phyloP scores from a whole-genome alignment of 2,888 invertebrate species.

The Sipha maydis region DNA sequence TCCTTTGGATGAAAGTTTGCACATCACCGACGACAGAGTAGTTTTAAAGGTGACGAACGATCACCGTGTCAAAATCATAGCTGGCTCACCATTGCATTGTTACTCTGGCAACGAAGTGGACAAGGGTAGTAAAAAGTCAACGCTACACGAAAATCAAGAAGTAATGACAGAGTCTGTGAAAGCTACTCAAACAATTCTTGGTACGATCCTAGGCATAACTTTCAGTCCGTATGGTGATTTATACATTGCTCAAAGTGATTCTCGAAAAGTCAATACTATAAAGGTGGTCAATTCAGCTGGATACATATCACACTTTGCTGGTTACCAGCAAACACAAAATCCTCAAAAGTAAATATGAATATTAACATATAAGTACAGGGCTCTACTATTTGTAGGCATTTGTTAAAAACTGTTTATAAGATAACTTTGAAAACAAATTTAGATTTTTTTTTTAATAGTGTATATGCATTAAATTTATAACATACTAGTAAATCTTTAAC shows the following conservation, averaged over 20 bases:
- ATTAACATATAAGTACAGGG: background rate
- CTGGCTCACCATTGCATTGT: conserved; percentile 94
- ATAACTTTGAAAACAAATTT: too few relatives aligned
- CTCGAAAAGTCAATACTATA: conserved; percentile 83
- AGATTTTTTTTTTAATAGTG: too few relatives aligned
- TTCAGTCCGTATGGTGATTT: conserved; percentile 92
- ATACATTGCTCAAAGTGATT: conserved; percentile 93
- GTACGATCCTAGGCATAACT: conserved; percentile 87
- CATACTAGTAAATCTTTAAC: too few relatives aligned
- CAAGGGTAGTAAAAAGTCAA: conserved; percentile 61
- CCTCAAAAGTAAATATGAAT: conserved; percentile 64
- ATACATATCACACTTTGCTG: conserved; percentile 90
- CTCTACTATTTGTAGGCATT: background rate
- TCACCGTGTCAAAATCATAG: conserved; percentile 90
- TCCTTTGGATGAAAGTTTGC: conserved; percentile 91
- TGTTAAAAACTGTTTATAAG: conserved; percentile 25
- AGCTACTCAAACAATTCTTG: conserved; percentile 74
- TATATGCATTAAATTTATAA: too few relatives aligned
- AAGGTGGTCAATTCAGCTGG: conserved; percentile 89
- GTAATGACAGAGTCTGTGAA: conserved; percentile 65
- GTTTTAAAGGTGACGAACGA: conserved; percentile 91
- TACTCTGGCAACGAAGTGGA: conserved; percentile 70
- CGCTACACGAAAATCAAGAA: conserved; percentile 28
- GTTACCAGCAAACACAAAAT: conserved; percentile 74
- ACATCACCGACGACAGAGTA: conserved; percentile 94